Evolutionary conservation across 35 echinoderm and acorn worm genomes (phyloP).

Genomic region (Apostichopus californicus): DNA sequence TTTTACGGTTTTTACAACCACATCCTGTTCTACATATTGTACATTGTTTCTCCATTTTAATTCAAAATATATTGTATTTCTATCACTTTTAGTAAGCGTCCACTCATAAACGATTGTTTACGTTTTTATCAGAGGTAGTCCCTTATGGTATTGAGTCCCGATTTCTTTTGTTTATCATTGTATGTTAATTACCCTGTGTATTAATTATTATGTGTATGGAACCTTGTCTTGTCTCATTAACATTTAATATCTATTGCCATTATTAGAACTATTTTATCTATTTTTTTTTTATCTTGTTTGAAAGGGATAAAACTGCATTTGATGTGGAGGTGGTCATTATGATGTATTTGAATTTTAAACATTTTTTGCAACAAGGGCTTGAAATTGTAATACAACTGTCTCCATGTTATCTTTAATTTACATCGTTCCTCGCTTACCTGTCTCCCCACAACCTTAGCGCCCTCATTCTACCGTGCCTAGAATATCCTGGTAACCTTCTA

Average conservation of each 20-base stretch:
- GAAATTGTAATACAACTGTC: not conserved
- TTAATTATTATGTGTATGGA: not conserved
- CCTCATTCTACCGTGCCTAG: too few species aligned
- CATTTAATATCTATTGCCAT: not conserved
- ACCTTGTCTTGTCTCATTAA: not conserved
- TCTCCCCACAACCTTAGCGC: too few species aligned
- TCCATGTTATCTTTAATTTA: too few species aligned
- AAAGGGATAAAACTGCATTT: not conserved
- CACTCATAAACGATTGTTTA: too few species aligned
- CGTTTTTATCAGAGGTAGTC: too few species aligned
- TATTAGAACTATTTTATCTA: not conserved
- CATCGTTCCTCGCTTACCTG: too few species aligned
- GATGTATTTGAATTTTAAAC: not conserved
- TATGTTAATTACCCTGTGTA: not conserved
- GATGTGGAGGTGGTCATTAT: conserved; percentile 11
- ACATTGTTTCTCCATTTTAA: not conserved
- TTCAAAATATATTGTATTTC: not conserved
- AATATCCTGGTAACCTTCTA: too few species aligned
- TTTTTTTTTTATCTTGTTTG: not conserved
- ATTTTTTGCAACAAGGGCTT: conserved; percentile 17
- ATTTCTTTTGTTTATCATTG: not conserved
- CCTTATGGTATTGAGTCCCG: not conserved
- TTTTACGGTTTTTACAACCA: not conserved
- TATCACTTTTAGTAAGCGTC: too few species aligned
- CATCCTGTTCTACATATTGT: not conserved